Percentiles rank a stretch among this genome's conserved stretches.
Evolutionary conservation across 64 coral and sea anemone genomes (phyloP).

Genomic region (Dendrophyllia cribrosa): DNA sequence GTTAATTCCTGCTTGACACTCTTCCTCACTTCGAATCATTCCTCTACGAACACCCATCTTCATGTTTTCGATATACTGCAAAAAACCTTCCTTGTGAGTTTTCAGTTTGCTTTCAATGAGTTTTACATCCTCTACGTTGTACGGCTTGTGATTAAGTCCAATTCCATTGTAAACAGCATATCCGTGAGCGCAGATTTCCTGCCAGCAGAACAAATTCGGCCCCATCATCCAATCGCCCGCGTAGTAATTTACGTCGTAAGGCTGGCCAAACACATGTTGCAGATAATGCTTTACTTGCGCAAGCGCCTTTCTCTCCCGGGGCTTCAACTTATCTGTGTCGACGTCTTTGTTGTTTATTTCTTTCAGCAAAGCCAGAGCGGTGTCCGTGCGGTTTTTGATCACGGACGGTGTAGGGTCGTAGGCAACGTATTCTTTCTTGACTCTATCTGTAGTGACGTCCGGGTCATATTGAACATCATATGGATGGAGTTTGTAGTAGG

Average conservation of each 20-base stretch:
- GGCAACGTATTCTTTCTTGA: conserved; percentile 49
- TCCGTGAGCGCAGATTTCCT: conserved; percentile 72
- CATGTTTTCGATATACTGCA: conserved; percentile 81
- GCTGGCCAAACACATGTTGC: conserved; percentile 82
- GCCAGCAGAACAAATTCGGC: conserved; percentile 94
- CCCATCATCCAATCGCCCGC: conserved; percentile 94
- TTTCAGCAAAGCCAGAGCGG: conserved; percentile 54
- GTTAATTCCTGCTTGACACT: conserved; percentile 82
- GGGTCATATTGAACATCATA: conserved; percentile 68
- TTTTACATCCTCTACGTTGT: conserved; percentile 40
- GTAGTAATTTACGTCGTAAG: conserved; percentile 92
- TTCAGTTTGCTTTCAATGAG: conserved; percentile 55
- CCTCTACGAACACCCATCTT: conserved; percentile 57
- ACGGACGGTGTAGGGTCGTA: conserved; percentile 68
- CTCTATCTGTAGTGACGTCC: conserved; percentile 7
- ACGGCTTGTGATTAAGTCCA: conserved; percentile 56
- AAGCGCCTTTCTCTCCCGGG: conserved; percentile 82
- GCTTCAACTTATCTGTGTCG: conserved; percentile 61
- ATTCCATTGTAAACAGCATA: conserved; percentile 65
- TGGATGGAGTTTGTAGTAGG: too few relatives aligned
- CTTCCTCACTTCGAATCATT: conserved; percentile 79
- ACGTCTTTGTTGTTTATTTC: conserved; percentile 53
- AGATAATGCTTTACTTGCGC: conserved; percentile 85
- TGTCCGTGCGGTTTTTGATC: conserved; percentile 79
- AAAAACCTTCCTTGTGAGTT: conserved; percentile 48